Evolutionary conservation across 1,140 invertebrate genomes (phyloP).

Genomic region (Chionoecetes opilio): DNA sequence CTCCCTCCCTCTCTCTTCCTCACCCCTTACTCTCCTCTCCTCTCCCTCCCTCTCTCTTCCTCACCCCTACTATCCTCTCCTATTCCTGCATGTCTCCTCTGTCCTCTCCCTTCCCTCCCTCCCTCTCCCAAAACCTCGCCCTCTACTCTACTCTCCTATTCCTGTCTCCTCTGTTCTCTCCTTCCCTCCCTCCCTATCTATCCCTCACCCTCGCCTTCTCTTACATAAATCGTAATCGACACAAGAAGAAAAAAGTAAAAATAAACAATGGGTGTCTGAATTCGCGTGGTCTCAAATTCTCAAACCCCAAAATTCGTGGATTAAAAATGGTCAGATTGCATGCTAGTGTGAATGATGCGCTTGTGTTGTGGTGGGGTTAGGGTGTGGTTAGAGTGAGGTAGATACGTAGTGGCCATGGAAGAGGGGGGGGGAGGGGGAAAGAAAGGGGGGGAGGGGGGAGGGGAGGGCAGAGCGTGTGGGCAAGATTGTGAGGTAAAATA

Average conservation of each 20-base stretch:
- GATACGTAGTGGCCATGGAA: background rate
- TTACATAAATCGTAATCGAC: conserved; percentile 70
- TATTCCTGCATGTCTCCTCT: background rate
- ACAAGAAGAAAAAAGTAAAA: background rate
- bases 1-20: background rate
- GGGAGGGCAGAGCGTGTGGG: background rate
- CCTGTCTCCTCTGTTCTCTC: background rate
- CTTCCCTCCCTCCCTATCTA: background rate
- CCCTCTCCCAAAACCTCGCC: background rate
- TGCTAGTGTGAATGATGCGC: conserved; percentile 53
- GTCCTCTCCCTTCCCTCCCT: background rate
- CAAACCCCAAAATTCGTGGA: conserved; percentile 43
- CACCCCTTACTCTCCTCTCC: background rate
- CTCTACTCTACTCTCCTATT: background rate
- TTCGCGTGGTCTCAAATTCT: conserved; percentile 47
- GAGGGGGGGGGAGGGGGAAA: background rate
- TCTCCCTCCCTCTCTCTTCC: background rate
- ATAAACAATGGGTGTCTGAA: conserved; percentile 68
- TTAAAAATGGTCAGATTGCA: conserved; percentile 73
- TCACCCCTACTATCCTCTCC: too few species aligned
- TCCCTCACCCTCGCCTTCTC: background rate
- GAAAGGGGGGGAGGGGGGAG: background rate
- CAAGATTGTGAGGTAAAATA: background rate
- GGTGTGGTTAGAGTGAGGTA: background rate
- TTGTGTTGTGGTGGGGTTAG: background rate